These are phyloP conservation scores for Ciconia nigra DNA, from an alignment of 2,797 vertebrate species.

Conservation along the genomic window DNA sequence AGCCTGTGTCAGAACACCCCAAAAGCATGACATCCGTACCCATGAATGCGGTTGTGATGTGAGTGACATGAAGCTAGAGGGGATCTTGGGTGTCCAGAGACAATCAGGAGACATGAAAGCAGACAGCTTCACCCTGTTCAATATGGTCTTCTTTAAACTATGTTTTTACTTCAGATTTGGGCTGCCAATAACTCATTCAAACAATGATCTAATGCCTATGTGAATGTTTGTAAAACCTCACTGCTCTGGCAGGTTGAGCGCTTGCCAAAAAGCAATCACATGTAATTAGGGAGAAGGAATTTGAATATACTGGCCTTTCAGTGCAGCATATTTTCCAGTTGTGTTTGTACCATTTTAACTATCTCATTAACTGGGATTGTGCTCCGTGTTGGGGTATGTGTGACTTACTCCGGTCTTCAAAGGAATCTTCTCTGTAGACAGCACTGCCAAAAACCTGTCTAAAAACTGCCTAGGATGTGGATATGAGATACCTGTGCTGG, in stretches of 20 bases:
- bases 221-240: conserved; percentile 71
- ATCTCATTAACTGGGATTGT: not conserved
- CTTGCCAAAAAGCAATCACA: conserved; percentile 64
- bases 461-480: not conserved
- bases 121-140: conserved; percentile 41
- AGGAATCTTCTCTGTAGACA: not conserved
- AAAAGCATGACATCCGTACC: not conserved
- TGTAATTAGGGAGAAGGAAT: conserved; percentile 60
- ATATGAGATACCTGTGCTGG: not conserved
- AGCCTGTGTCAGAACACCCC: not conserved
- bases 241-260: conserved; percentile 55
- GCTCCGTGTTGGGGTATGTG: not conserved
- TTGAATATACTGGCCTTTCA: conserved; percentile 30
- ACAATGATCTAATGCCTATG: conserved; percentile 71
- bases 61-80: not conserved
- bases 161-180: conserved; percentile 48
- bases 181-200: conserved; percentile 70
- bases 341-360: conserved; percentile 23
- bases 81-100: not conserved
- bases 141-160: conserved; percentile 48
- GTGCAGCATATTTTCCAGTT: conserved; percentile 39
- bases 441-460: not conserved
- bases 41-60: not conserved
- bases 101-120: conserved; percentile 3
- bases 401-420: not conserved